Evolutionary conservation across 1,140 invertebrate species (phyloP), one percentile per base, ranked within the genome.

Genomic region (Heliconius melpomene): DNA sequence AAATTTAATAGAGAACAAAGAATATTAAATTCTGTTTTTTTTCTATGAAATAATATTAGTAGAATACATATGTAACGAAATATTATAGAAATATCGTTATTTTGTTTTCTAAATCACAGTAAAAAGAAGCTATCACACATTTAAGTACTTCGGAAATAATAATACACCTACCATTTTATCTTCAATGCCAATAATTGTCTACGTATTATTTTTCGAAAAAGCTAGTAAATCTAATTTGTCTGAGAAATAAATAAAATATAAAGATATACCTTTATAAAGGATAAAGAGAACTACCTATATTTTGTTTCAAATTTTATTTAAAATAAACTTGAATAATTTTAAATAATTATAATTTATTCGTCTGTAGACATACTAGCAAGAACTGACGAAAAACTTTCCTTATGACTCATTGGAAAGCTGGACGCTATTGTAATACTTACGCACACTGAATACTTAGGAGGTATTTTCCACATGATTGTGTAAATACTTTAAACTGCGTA

Each of bases 391-490:
- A 66, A 66, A 40, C 54, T 75, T 75, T 66, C 74, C 36, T 32
- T 54, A 26, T 78, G 77, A 74, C 72, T 78, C 77, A 74, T 66
- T 78, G 32, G 77, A 78, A 73, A 78, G 77, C 52, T 73, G 77
- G 23, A 66, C 23, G 60, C 57, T 29, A 29, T 29, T 66, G 11
- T 60, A 66, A 66, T 29, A 66, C 5, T 66, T 66, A 66, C 60
- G 60, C 60, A 29, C 23, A 29, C 26, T 66, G 60, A 29, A 66
- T 66, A 66, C 60, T 66, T 66, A 66, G 13, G 29, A 26, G 9
- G 26, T 66, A 29, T 66, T 66, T 66, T 1, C 13, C 60, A 66
- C 60, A 66, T 23, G 23, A 29, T 66, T 66, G 60, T 29, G 60
- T 66, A 66, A 66, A 66, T n/a, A 66, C 60, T 60, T 23, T 66